Evolutionary conservation across 92 coral and sea anemone species (phyloP).

Genomic region (Nematostella vectensis): DNA sequence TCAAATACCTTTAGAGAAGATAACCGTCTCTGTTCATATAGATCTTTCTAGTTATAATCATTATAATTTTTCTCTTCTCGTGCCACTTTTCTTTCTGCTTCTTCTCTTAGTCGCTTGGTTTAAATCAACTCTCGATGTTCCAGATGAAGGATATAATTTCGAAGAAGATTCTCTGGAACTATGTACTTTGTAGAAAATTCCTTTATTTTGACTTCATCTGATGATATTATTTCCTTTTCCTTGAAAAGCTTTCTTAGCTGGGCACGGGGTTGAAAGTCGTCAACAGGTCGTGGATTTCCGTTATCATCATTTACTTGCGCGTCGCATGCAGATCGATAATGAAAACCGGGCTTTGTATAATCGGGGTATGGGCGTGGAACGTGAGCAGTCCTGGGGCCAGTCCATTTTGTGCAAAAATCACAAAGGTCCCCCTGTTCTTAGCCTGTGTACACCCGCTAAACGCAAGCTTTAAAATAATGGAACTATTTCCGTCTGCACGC

Average conservation of each 20-base stretch:
- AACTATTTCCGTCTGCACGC: too few species aligned
- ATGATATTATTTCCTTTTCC: slow-evolving; percentile 16
- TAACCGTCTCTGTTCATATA: slow-evolving; percentile 23
- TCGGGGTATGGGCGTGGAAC: slow-evolving; percentile 65
- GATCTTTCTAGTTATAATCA: slow-evolving; percentile 31
- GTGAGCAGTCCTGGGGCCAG: slow-evolving; percentile 26
- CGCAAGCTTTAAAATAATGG: too few species aligned
- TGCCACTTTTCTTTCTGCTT: slow-evolving; percentile 18
- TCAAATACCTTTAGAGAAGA: slow-evolving; percentile 35
- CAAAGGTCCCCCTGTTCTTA: slow-evolving; percentile 18
- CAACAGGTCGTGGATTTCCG: slow-evolving; percentile 21
- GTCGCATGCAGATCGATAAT: slow-evolving; percentile 33
- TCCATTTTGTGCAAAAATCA: slow-evolving; percentile 35
- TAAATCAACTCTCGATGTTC: slow-evolving; percentile 34
- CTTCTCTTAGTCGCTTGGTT: slow-evolving; percentile 40
- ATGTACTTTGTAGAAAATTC: slow-evolving; percentile 36
- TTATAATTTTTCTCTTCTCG: slow-evolving; percentile 14
- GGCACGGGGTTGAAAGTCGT: slow-evolving; percentile 46
- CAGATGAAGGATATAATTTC: slow-evolving; percentile 33
- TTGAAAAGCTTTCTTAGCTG: slow-evolving; percentile 21
- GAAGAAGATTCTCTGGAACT: slow-evolving; percentile 33
- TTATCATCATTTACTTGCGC: slow-evolving; percentile 24
- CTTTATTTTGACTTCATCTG: slow-evolving; percentile 21
- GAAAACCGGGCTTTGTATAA: slow-evolving; percentile 26
- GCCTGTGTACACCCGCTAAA: too few species aligned